Base-by-base conservation (phyloP, 2,113 vertebrate species). In the Lepisosteus osseus region DNA sequence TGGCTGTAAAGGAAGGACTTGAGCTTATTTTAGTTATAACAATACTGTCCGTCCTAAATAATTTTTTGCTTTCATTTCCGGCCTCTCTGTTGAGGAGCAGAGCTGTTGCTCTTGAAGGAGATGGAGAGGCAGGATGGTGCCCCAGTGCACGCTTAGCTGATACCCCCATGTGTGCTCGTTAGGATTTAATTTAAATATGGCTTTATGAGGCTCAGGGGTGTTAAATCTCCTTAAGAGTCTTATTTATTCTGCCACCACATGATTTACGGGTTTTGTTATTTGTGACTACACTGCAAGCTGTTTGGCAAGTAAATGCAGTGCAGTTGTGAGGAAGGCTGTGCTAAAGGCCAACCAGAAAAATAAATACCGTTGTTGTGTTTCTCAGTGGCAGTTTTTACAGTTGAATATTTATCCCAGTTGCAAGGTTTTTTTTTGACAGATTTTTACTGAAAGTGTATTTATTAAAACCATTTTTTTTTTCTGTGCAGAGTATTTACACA, bases 161-260 rank as follows among this genome's bases (percentile, higher is more conserved):
- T 65, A 55, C 64, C 71, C 63, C 68, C 54, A 47, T 63, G 51
- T 76, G 67, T 54, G 42, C 61, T 77, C 66, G 68, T 77, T 78
- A 70, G 72, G 5, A 13, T 68, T 80, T 77, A 43, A 80, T 82
- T 76, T 77, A 40, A 80, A 80, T 78, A 83, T 78, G 70, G 54
- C 54, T 70, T 78, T 42, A 73, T 56, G 15, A 6, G 7, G 65
- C 44, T 56, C 9, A 51, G 51, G 61, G 67, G 47, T 69, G 59
- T 66, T 66, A 69, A 61, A 64, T 44, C 67, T 17, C 43, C 72
- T 44, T 63, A 68, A 70, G 13, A 64, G 63, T 70, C 14, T 29
- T 68, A 61, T 43, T 76, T 59, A 57, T 51, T 40, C 45, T 57
- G 54, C 63, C 17, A 61, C 45, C 6, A 42, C 6, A 13, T 57